Base-by-base conservation (phyloP, 2,113 vertebrate species). In the Psilopsiagon aurifrons region DNA sequence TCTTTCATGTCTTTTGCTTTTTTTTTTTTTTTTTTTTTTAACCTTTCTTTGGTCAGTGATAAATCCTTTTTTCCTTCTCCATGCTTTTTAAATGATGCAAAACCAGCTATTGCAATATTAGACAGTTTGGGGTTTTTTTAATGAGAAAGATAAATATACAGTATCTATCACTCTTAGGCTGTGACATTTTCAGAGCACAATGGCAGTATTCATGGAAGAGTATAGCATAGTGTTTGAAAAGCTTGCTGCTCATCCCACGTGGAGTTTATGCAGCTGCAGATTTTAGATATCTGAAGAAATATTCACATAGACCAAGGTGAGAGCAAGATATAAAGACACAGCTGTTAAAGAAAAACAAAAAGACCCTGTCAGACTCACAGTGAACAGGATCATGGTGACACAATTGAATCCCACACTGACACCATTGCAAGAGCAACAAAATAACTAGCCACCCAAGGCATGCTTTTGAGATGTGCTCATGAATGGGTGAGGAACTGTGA, bases 61-160 rank as follows among this genome's bases (percentile, higher is more conserved):
- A 89, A 92, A 84, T 73, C 9, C 6, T 33, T 54, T 87, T 84
- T 55, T n/a, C 33, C 68, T 7, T 63, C 29, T 88, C 14, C 19
- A 3, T 49, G 10, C 7, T 70, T 39, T 79, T 89, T 90, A 60
- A 83, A 20, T 85, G 35, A 75, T 68, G 24, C 29, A 84, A 74
- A 91, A 57, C 0, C 33, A 78, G 13, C 70, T 68, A 89, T 95
- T 87, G 41, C 18, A 47, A 77, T 70, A 44, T 29, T 49, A 91
- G 71, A 37, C 9, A 66, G 9, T 2, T 23, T 9, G 39, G 33
- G 0, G 4, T 25, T 52, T 52, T 29, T 17, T 22, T 57, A 76
- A 82, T 76, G n/a, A 76, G 46, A 71, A 79, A 88, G 86, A 90
- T 70, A 96, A 94, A 95, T 95, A 92, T 18, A 90, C 64, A 78